Evolutionary conservation across 1,140 invertebrate genomes (phyloP).

Genomic region (Drosophila pseudoobscura): DNA sequence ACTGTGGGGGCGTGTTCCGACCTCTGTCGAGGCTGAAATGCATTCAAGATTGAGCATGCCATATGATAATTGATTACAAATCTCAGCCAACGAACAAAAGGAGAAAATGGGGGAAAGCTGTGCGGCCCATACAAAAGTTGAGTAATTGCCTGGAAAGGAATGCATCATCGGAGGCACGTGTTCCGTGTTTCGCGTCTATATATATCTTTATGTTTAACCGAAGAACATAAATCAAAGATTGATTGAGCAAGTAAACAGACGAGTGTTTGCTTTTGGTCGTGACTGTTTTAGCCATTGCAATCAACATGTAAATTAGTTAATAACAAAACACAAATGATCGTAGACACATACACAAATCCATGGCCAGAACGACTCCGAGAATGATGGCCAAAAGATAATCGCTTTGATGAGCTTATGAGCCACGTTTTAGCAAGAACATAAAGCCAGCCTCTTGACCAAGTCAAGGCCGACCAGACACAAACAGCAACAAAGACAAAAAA

Average conservation of each 20-base stretch:
- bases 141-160: slow-evolving; percentile 40
- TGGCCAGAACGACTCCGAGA: slow-evolving; percentile 28
- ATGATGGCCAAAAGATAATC: slow-evolving; percentile 27
- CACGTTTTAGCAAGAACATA: slow-evolving; percentile 54
- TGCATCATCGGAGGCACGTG: slow-evolving; percentile 26
- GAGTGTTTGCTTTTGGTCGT: slow-evolving; percentile 28
- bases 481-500: no score
- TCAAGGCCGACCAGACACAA: slow-evolving; percentile 25
- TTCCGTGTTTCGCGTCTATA: slow-evolving; percentile 23
- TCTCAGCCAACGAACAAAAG: slow-evolving; percentile 60
- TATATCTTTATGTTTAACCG: slow-evolving; percentile 1
- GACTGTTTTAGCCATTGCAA: slow-evolving; percentile 53
- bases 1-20: slow-evolving; percentile 46
- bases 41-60: slow-evolving; percentile 65
- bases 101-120: slow-evolving; percentile 63
- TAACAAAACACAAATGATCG: slow-evolving; percentile 23
- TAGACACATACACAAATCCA: slow-evolving; percentile 8
- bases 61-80: slow-evolving; percentile 64
- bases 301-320: slow-evolving; percentile 73
- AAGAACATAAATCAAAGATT: slow-evolving; percentile 60
- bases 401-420: slow-evolving; percentile 51
- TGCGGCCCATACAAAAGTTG: slow-evolving; percentile 22
- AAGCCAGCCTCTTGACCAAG: slow-evolving; percentile 20
- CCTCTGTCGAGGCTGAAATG: slow-evolving; percentile 55
- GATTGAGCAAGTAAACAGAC: slow-evolving; percentile 46